phyloP scores from a whole-genome alignment of 2,797 vertebrate genomes.

The Macroramphosus scolopax region DNA sequence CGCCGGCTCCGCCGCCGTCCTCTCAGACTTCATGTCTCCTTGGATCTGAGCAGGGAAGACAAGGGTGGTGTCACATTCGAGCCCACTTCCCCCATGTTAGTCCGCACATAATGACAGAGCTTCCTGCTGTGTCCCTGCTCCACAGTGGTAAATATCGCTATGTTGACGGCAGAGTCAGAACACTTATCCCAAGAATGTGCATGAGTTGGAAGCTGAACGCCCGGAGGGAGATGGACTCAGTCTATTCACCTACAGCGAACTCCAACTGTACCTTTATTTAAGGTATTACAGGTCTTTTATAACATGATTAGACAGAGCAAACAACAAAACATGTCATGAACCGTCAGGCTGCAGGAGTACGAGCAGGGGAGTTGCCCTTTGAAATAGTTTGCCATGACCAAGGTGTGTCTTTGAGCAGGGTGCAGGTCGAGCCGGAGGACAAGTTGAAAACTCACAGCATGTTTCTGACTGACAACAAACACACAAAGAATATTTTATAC shows the following conservation, averaged over 20 bases:
- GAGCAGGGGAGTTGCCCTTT: constrained; percentile 26
- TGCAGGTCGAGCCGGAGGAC: constrained; percentile 7
- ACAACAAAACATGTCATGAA: constrained; percentile 13
- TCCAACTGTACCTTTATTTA: constrained; percentile 10
- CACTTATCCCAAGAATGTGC: constrained; percentile 65
- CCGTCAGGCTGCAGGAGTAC: constrained; percentile 1
- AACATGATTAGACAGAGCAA: constrained; percentile 18
- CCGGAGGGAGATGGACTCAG: constrained; percentile 42
- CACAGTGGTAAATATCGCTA: constrained; percentile 13
- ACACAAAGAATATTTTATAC: too few species aligned
- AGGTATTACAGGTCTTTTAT: constrained; percentile 32
- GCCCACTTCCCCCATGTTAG: constrained; percentile 26
- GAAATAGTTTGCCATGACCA: constrained; percentile 14
- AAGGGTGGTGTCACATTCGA: constrained; percentile 40
- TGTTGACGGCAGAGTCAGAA: constrained; percentile 42
- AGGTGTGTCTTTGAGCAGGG: constrained; percentile 12
- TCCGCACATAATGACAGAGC: constrained; percentile 53
- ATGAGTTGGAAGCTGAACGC: constrained; percentile 34
- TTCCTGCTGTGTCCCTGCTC: constrained; percentile 48
- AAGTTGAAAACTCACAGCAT: constrained; percentile 11
- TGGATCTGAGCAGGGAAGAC: constrained; percentile 39
- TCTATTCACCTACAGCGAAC: constrained; percentile 10
- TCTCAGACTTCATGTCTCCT: constrained; percentile 38
- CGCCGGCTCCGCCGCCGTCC: background rate
- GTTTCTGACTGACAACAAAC: too few species aligned